Evolutionary conservation across 1,140 invertebrate genomes (phyloP).

Genomic region (Cotesia vestalis): DNA sequence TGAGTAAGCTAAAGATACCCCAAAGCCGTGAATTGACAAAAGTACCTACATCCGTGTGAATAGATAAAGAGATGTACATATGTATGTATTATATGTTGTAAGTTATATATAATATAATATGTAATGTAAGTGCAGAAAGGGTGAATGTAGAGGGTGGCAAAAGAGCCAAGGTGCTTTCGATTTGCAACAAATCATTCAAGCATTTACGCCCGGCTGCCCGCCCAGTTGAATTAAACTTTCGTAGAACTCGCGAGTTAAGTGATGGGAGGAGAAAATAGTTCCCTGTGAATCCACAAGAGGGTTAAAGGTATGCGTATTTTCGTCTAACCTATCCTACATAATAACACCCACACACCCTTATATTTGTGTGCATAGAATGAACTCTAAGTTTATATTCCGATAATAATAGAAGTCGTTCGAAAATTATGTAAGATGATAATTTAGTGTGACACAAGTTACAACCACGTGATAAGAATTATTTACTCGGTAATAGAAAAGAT

Average conservation of each 20-base stretch:
- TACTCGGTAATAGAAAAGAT: too few species aligned
- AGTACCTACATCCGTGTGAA: slow-evolving; percentile 17
- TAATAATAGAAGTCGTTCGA: too few species aligned
- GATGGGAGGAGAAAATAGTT: slow-evolving; percentile 17
- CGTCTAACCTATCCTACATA: not conserved
- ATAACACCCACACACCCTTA: too few species aligned
- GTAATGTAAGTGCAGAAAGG: slow-evolving; percentile 7
- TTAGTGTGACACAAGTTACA: too few species aligned
- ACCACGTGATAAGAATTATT: too few species aligned
- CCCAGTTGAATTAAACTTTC: slow-evolving; percentile 60
- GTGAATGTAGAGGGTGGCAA: slow-evolving; percentile 4
- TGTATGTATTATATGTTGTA: not conserved
- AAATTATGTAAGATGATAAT: too few species aligned
- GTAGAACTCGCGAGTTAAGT: slow-evolving; percentile 43
- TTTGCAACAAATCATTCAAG: slow-evolving; percentile 59
- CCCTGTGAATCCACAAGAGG: slow-evolving; percentile 14
- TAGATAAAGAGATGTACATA: slow-evolving; percentile 14
- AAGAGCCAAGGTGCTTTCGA: slow-evolving; percentile 48
- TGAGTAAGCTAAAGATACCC: too few species aligned
- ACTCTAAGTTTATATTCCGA: too few species aligned
- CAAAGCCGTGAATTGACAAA: slow-evolving; percentile 10
- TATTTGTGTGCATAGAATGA: too few species aligned
- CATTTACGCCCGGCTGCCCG: slow-evolving; percentile 51
- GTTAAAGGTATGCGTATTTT: slow-evolving; percentile 48
- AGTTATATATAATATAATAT: slow-evolving; percentile 32